Evolutionary conservation across 1,140 invertebrate genomes (phyloP).

Genomic region (Penaeus indicus): DNA sequence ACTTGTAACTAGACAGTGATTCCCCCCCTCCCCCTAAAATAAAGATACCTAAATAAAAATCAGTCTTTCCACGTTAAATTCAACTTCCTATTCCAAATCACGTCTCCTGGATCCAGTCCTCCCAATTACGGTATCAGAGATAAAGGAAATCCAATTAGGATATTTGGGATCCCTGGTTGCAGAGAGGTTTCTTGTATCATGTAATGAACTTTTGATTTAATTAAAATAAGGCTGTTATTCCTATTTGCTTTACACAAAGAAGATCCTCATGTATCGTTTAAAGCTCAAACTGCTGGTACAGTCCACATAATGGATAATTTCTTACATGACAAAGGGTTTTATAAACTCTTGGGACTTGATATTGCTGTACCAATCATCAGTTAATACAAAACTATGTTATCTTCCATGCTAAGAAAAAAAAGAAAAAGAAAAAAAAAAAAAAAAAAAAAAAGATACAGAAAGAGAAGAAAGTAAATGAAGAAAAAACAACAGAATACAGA

Average conservation of each 20-base stretch:
- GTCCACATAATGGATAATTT: neutral
- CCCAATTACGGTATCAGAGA: neutral
- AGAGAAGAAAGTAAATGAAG: neutral
- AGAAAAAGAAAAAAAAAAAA: neutral
- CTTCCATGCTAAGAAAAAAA: slow-evolving; percentile 45
- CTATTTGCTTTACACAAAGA: slow-evolving; percentile 35
- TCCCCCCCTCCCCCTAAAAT: too few species aligned
- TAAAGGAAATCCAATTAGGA: slow-evolving; percentile 31
- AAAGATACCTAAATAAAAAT: too few species aligned
- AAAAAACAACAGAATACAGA: neutral
- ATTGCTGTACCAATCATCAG: too few species aligned
- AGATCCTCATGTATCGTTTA: slow-evolving; percentile 21
- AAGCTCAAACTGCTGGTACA: slow-evolving; percentile 36
- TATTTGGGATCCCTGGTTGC: slow-evolving; percentile 17
- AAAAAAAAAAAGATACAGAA: slow-evolving; percentile 5
- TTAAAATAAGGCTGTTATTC: slow-evolving; percentile 35
- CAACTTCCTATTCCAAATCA: too few species aligned
- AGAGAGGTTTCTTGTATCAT: neutral
- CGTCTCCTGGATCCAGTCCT: too few species aligned
- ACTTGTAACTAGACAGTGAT: too few species aligned
- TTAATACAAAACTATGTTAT: slow-evolving; percentile 42
- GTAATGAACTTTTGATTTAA: slow-evolving; percentile 46
- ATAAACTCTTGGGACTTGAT: too few species aligned
- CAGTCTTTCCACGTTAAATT: too few species aligned
- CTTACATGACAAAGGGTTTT: neutral